These are phyloP conservation scores for Cryptomyrus ogoouensis DNA, from an alignment of 2,113 vertebrate genomes.

Conservation along the genomic window DNA sequence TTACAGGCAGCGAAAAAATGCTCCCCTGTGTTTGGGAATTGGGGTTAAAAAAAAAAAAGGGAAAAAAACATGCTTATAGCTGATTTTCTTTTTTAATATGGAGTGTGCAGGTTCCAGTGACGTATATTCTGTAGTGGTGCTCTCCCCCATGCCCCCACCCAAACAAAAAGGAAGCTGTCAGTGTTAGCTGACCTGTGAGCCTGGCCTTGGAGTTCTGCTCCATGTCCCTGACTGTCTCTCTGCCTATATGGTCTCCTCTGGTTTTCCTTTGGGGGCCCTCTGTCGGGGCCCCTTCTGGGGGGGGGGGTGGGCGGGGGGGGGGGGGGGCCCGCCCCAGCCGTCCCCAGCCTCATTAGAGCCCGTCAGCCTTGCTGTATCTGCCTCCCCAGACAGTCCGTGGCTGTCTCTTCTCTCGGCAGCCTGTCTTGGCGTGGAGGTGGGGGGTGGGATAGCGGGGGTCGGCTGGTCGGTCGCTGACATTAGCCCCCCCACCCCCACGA, in stretches of 20 bases:
- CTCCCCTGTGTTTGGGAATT: neutral
- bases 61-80: neutral
- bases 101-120: neutral
- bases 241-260: neutral
- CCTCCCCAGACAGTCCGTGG: neutral
- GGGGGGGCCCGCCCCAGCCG: neutral
- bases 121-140: neutral
- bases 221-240: neutral
- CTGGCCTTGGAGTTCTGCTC: neutral
- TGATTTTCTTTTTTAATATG: neutral
- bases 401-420: conserved; percentile 34
- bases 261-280: neutral
- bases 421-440: conserved; percentile 36
- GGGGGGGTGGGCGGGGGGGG: neutral
- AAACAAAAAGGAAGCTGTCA: neutral
- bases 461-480: neutral
- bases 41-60: no score
- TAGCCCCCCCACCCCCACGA: neutral
- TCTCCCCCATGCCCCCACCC: neutral
- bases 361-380: conserved; percentile 32
- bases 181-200: neutral
- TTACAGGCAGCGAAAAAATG: neutral
- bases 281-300: neutral
- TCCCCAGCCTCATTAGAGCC: conserved; percentile 53
- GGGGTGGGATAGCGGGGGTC: neutral